These are phyloP conservation scores for Pachliopta kotzebuea DNA, from an alignment of 2,888 invertebrate species.

Conservation along the genomic window DNA sequence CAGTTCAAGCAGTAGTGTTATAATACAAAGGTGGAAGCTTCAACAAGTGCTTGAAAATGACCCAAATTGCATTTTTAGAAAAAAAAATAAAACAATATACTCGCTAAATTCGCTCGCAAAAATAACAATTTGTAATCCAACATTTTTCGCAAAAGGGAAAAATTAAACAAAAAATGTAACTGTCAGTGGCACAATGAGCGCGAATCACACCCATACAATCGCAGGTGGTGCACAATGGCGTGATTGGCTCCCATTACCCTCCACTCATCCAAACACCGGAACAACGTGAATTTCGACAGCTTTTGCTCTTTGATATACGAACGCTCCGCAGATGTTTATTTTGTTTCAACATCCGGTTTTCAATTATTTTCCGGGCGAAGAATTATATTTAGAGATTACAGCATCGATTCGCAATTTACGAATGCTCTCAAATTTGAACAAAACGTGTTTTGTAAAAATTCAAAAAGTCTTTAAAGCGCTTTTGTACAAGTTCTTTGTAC, in stretches of 20 bases:
- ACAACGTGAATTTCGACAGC: conserved; percentile 12
- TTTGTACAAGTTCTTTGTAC: too few species aligned
- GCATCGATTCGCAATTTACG: conserved; percentile 1
- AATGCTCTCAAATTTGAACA: neutral
- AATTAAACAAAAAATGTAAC: neutral
- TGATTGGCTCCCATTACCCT: conserved; percentile 40
- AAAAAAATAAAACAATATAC: too few species aligned
- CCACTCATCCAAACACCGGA: conserved; percentile 10
- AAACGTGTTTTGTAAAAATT: neutral
- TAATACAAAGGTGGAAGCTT: too few species aligned
- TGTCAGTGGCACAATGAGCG: conserved; percentile 1
- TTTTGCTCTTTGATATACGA: conserved; percentile 16
- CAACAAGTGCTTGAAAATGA: too few species aligned
- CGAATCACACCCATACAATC: neutral
- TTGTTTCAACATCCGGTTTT: conserved; percentile 21
- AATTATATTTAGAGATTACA: conserved; percentile 22
- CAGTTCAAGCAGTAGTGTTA: too few species aligned
- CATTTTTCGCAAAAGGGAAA: too few species aligned
- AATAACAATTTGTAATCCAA: too few species aligned
- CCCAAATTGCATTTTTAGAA: too few species aligned
- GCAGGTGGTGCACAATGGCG: conserved; percentile 38
- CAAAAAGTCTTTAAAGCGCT: neutral
- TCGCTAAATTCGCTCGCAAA: too few species aligned
- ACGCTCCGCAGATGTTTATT: conserved; percentile 19
- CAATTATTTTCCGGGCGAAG: conserved; percentile 13